These are phyloP conservation scores for Marasmarcha lunaedactyla DNA, from an alignment of 2,888 invertebrate genomes.

Conservation along the genomic window DNA sequence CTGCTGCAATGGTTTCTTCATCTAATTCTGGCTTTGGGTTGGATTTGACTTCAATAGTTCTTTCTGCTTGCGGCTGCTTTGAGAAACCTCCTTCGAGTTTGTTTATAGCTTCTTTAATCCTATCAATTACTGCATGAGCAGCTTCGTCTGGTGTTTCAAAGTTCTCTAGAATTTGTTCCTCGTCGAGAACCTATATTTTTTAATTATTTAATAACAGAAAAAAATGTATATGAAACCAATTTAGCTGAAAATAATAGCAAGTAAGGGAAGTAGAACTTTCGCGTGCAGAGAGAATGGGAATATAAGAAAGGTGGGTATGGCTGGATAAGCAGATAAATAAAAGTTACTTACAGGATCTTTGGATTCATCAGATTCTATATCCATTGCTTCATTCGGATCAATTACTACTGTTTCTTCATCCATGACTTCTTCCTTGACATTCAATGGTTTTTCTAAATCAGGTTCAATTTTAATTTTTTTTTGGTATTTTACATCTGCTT, in stretches of 20 bases:
- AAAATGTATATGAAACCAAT: neutral
- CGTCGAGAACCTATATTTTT: constrained; percentile 33
- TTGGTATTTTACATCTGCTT: neutral
- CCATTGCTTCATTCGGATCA: neutral
- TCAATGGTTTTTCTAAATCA: neutral
- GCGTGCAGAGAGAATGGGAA: no score
- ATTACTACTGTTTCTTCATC: neutral
- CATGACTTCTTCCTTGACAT: neutral
- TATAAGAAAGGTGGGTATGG: no score
- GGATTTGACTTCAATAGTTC: no score
- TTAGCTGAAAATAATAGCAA: neutral
- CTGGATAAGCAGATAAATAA: no score
- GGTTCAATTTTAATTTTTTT: no score
- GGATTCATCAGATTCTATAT: neutral
- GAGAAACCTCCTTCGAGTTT: constrained; percentile 47
- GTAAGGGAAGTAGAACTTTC: neutral
- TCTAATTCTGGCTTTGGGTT: no score
- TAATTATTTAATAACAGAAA: constrained; percentile 6
- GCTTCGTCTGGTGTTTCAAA: constrained; percentile 42
- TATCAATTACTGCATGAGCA: constrained; percentile 43
- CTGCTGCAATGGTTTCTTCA: constrained; percentile 4
- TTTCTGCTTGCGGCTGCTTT: constrained; percentile 10
- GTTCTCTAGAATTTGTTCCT: constrained; percentile 40
- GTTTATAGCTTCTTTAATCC: constrained; percentile 50
- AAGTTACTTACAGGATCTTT: neutral